These are phyloP conservation scores for Dorcus hopei DNA, from an alignment of 2,888 invertebrate species.

Conservation along the genomic window DNA sequence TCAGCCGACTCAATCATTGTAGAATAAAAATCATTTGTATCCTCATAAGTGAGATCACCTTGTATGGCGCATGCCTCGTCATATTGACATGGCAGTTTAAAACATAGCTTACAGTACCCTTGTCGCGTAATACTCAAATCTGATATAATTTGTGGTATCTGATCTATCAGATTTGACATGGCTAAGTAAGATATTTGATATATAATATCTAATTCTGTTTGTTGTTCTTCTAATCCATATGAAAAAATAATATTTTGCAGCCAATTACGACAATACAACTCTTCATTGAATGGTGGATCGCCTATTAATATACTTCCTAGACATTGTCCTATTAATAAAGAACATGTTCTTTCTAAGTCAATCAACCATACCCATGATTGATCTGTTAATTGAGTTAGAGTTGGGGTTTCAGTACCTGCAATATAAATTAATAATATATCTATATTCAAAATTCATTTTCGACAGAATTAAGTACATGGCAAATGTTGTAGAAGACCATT, in stretches of 20 bases:
- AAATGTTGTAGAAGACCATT: neutral
- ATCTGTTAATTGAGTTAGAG: slow-evolving; percentile 48
- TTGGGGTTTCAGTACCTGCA: slow-evolving; percentile 52
- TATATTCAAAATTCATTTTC: neutral
- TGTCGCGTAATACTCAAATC: slow-evolving; percentile 28
- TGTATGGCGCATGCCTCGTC: slow-evolving; percentile 43
- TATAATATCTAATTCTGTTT: slow-evolving; percentile 26
- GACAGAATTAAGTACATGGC: neutral
- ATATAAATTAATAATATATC: slow-evolving; percentile 9
- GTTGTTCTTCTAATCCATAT: slow-evolving; percentile 36
- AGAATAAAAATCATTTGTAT: slow-evolving; percentile 39
- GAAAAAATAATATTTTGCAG: slow-evolving; percentile 48
- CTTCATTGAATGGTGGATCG: slow-evolving; percentile 47
- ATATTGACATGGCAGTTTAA: slow-evolving; percentile 41
- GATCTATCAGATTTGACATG: slow-evolving; percentile 22
- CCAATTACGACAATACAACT: slow-evolving; percentile 50
- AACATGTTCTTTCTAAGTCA: slow-evolving; percentile 58
- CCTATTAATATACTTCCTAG: slow-evolving; percentile 58
- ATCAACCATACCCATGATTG: slow-evolving; percentile 57
- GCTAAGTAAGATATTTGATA: slow-evolving; percentile 27
- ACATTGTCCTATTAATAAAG: slow-evolving; percentile 59
- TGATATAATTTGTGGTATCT: slow-evolving; percentile 23
- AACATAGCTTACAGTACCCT: slow-evolving; percentile 36
- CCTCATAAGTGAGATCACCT: slow-evolving; percentile 24
- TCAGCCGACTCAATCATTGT: slow-evolving; percentile 47